phyloP scores from a whole-genome alignment of 2,888 invertebrate genomes.

The Sturmia bella region DNA sequence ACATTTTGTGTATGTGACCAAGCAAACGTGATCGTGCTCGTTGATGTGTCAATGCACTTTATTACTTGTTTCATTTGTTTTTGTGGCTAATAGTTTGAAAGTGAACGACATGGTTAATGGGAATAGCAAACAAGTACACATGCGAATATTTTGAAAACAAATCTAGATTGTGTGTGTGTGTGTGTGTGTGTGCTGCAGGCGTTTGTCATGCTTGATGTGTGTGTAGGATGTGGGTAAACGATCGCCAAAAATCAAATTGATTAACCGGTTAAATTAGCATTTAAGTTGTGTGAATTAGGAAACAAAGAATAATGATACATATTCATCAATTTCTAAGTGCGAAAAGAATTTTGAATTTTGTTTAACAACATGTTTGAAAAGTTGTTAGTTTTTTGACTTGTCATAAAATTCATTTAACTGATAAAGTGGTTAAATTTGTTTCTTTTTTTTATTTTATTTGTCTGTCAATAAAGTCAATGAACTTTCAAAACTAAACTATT shows the following conservation, averaged over 20 bases:
- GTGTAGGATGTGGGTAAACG: constrained; percentile 42
- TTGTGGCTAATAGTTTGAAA: constrained; percentile 9
- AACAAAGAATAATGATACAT: constrained; percentile 1
- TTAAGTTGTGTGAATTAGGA: constrained; percentile 47
- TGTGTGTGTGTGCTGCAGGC: background rate
- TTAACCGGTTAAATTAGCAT: constrained; percentile 55
- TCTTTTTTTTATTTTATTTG: no score
- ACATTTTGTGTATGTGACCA: constrained; percentile 14
- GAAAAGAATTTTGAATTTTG: constrained; percentile 5
- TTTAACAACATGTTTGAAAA: constrained; percentile 5
- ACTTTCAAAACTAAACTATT: constrained; percentile 31
- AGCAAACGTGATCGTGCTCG: constrained; percentile 21
- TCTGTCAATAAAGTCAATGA: constrained; percentile 52
- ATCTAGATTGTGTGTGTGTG: background rate
- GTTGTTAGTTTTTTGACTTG: constrained; percentile 22
- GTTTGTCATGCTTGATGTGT: background rate
- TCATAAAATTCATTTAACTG: constrained; percentile 21
- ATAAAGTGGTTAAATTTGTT: constrained; percentile 39
- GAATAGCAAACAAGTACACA: constrained; percentile 31
- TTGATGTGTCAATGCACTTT: constrained; percentile 65
- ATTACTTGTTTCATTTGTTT: constrained; percentile 17
- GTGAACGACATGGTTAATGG: constrained; percentile 38
- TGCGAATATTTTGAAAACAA: background rate
- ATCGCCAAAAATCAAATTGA: constrained; percentile 33
- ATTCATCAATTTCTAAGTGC: constrained; percentile 27